phyloP scores from a whole-genome alignment of 1,140 invertebrate species.

The Aphelenchoides fujianensis region DNA sequence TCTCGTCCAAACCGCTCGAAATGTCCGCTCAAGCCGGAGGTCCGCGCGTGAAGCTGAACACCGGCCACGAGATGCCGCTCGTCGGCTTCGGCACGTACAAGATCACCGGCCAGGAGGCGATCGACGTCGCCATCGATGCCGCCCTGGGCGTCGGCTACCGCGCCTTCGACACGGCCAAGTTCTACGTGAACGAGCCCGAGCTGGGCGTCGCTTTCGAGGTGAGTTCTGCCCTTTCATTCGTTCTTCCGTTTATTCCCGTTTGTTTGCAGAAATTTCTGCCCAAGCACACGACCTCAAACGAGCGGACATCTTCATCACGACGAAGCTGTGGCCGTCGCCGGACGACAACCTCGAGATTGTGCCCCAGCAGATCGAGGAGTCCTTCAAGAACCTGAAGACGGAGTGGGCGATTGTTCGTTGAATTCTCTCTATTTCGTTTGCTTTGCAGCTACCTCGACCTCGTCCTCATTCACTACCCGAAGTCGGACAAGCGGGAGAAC shows the following conservation, averaged over 20 bases:
- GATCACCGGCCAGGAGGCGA: conserved; percentile 22
- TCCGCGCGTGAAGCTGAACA: conserved; percentile 26
- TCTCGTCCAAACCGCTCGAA: neutral
- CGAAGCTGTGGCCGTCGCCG: conserved; percentile 41
- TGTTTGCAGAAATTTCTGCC: conserved; percentile 43
- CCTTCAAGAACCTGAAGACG: conserved; percentile 42
- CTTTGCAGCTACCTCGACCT: conserved; percentile 41
- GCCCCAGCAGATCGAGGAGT: conserved; percentile 38
- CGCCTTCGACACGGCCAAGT: conserved; percentile 20
- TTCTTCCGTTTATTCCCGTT: neutral
- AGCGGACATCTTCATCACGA: conserved; percentile 47
- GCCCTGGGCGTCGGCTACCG: conserved; percentile 18
- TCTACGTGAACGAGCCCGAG: conserved; percentile 39
- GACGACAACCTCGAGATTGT: conserved; percentile 33
- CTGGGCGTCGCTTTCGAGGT: conserved; percentile 43
- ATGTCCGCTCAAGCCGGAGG: neutral
- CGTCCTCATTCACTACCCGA: conserved; percentile 50
- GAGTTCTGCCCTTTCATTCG: too few relatives aligned
- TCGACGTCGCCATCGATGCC: conserved; percentile 21
- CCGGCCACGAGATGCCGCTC: conserved; percentile 25
- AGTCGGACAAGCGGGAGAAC: conserved; percentile 33
- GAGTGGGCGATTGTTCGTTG: conserved; percentile 19
- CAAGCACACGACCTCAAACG: conserved; percentile 38
- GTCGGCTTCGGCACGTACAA: conserved; percentile 33
- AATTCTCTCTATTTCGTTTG: conserved; percentile 7